Evolutionary conservation across 2,113 vertebrate genomes (phyloP).

Genomic region (Maccullochella peelii): DNA sequence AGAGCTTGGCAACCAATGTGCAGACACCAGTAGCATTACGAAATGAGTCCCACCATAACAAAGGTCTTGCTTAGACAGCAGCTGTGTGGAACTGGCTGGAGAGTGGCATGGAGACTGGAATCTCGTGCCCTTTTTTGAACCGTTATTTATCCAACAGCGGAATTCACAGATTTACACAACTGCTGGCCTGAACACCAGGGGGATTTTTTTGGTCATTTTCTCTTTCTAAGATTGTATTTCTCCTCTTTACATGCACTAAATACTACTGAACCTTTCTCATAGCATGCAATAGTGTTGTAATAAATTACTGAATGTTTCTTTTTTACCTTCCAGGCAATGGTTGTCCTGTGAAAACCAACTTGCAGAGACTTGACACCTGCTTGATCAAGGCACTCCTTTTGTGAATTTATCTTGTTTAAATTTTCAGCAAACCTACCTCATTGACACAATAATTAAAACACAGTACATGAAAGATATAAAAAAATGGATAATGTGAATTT

Average conservation of each 20-base stretch:
- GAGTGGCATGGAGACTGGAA: conserved; percentile 9
- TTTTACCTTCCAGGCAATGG: conserved; percentile 12
- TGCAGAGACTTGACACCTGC: conserved; percentile 31
- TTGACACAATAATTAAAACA: conserved; percentile 2
- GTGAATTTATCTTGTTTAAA: conserved; percentile 1
- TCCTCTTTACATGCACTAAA: not conserved
- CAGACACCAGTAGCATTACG: conserved; percentile 45
- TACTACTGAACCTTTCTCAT: not conserved
- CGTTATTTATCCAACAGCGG: conserved; percentile 13
- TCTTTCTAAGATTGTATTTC: not conserved
- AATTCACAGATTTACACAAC: not conserved
- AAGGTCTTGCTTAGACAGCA: conserved; percentile 58
- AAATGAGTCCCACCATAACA: conserved; percentile 58
- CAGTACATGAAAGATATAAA: no score
- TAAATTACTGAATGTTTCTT: not conserved
- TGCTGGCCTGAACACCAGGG: not conserved
- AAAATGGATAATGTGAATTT: not conserved
- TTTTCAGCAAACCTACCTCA: not conserved
- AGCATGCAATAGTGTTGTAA: not conserved
- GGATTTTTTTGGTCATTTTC: not conserved
- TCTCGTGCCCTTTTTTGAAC: not conserved
- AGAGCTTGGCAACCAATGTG: conserved; percentile 50
- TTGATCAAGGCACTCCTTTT: conserved; percentile 2
- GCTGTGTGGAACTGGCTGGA: conserved; percentile 32
- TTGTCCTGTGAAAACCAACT: conserved; percentile 24